Conservation (phyloP, 37 sponge, comb jelly and placozoan genomes). For the Ephydatia muelleri region DNA sequence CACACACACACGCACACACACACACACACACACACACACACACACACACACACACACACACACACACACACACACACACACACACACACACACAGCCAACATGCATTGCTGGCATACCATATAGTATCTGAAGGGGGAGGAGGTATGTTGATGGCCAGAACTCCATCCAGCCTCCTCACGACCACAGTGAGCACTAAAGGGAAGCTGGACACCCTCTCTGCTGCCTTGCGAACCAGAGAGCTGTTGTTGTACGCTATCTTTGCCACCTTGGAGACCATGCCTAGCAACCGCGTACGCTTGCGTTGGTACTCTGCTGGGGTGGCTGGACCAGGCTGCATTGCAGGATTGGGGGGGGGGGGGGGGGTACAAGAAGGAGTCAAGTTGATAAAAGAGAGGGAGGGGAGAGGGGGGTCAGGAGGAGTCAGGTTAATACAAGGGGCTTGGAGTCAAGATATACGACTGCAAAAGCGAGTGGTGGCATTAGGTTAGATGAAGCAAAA, state of each 20-base stretch:
- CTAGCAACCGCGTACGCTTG: not conserved
- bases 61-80: slow-evolving; percentile 6
- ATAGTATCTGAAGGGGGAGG: slow-evolving; percentile 83
- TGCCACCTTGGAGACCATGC: not conserved
- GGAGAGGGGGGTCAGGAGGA: too few species aligned
- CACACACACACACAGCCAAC: not conserved
- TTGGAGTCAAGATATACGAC: too few species aligned
- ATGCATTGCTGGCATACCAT: slow-evolving; percentile 58
- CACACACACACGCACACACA: slow-evolving; percentile 10
- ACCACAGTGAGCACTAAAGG: slow-evolving; percentile 77
- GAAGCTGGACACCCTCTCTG: slow-evolving; percentile 78
- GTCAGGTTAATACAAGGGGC: too few species aligned
- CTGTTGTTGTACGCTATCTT: slow-evolving; percentile 49
- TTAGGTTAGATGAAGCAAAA: too few species aligned
- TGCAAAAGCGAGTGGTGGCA: too few species aligned
- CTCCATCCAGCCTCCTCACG: slow-evolving; percentile 65
- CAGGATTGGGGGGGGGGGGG: not conserved
- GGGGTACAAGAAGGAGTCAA: too few species aligned
- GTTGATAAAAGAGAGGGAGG: too few species aligned
- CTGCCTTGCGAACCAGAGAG: slow-evolving; percentile 45
- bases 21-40: not conserved
- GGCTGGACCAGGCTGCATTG: not conserved
- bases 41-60: slow-evolving; percentile 2
- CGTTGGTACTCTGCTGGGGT: not conserved
- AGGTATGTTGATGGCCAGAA: slow-evolving; percentile 75